phyloP scores from a whole-genome alignment of 2,797 vertebrate genomes.

The Rhinatrema bivittatum region DNA sequence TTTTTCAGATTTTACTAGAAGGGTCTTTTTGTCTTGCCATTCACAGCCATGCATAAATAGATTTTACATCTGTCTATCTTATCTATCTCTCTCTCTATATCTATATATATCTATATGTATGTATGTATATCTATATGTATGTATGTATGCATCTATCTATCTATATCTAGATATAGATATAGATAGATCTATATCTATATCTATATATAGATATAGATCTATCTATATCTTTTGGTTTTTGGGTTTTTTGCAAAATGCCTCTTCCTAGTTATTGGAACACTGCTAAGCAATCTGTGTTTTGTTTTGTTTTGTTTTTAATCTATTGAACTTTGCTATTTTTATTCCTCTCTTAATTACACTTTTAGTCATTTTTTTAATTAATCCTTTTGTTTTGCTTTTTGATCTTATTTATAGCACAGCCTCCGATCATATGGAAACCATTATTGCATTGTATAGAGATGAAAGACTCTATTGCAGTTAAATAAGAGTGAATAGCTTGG shows the following conservation, averaged over 20 bases:
- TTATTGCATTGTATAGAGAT: slow-evolving; percentile 55
- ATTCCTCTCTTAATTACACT: slow-evolving; percentile 47
- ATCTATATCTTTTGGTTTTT: too few relatives aligned
- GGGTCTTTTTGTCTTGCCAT: slow-evolving; percentile 1
- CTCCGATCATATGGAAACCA: slow-evolving; percentile 59
- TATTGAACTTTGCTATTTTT: slow-evolving; percentile 38
- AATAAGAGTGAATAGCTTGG: slow-evolving; percentile 49
- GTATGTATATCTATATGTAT: too few relatives aligned
- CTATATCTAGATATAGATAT: too few relatives aligned
- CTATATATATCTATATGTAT: too few relatives aligned
- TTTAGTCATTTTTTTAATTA: slow-evolving; percentile 51
- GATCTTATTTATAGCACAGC: slow-evolving; percentile 67
- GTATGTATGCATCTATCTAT: too few relatives aligned
- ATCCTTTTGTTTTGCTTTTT: slow-evolving; percentile 59
- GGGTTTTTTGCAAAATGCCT: slow-evolving; percentile 15
- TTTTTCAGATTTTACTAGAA: too few relatives aligned
- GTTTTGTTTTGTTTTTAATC: slow-evolving; percentile 10
- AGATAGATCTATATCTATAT: too few relatives aligned
- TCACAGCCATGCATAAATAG: background rate
- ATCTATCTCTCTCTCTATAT: too few relatives aligned
- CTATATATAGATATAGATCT: too few relatives aligned
- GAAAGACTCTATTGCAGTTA: slow-evolving; percentile 51
- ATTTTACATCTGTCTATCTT: slow-evolving; percentile 15
- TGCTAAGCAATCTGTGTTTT: slow-evolving; percentile 6
- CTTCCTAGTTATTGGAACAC: slow-evolving; percentile 9